These are phyloP conservation scores for Paragorgia papillata DNA, from an alignment of 92 coral and sea anemone species.

Conservation along the genomic window DNA sequence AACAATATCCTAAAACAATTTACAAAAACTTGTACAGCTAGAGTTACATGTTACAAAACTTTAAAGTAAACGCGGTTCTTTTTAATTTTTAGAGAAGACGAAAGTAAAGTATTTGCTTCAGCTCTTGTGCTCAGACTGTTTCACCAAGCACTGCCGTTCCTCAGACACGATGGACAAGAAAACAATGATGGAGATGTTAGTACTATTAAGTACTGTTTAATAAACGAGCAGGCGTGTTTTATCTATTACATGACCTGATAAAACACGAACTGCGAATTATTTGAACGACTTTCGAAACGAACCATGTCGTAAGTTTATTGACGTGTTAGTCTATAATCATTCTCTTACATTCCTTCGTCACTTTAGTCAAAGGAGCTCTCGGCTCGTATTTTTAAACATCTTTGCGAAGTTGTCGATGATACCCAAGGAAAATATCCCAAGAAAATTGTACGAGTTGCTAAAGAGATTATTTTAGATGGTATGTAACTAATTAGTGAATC, in stretches of 20 bases:
- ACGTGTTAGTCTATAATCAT: no score
- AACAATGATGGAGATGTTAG: conserved; percentile 31
- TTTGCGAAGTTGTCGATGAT: conserved; percentile 85
- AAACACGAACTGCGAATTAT: no score
- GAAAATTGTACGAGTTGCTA: conserved; percentile 65
- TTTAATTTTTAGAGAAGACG: conserved; percentile 19
- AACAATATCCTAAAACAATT: no score
- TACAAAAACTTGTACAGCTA: no score
- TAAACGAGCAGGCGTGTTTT: no score
- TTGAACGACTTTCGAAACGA: background rate
- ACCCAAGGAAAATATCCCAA: conserved; percentile 56
- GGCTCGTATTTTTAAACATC: conserved; percentile 64
- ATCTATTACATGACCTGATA: no score
- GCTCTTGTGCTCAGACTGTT: conserved; percentile 72
- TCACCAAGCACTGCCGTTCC: conserved; percentile 82
- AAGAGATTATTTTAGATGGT: conserved; percentile 82
- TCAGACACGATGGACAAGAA: conserved; percentile 57
- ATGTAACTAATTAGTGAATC: no score
- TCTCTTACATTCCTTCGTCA: background rate
- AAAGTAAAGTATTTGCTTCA: conserved; percentile 8
- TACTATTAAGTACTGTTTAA: no score
- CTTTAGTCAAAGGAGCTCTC: conserved; percentile 64
- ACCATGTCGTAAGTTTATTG: no score
- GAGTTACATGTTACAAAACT: no score
- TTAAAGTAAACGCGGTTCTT: no score